These are phyloP conservation scores for Eugnorisma glareosa DNA, from an alignment of 2,888 invertebrate genomes.

Conservation along the genomic window DNA sequence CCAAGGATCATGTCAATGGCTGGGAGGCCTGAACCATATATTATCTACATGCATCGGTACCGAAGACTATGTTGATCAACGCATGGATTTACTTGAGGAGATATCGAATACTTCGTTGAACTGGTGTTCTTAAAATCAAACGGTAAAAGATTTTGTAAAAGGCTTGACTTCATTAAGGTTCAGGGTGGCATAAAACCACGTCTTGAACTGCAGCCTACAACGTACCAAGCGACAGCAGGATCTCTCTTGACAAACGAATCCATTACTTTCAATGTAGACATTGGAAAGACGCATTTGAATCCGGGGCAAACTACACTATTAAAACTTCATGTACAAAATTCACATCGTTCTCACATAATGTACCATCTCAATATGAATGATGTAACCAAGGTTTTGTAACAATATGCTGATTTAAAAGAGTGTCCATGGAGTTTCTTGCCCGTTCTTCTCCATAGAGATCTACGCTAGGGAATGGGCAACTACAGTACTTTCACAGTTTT, in stretches of 20 bases:
- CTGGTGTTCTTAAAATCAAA: conserved; percentile 25
- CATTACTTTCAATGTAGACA: conserved; percentile 15
- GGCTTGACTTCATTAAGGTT: conserved; percentile 26
- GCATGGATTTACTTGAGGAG: conserved; percentile 52
- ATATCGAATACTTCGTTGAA: conserved; percentile 44
- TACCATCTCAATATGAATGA: too few species aligned
- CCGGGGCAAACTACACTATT: conserved; percentile 34
- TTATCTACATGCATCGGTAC: conserved; percentile 44
- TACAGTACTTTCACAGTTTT: too few species aligned
- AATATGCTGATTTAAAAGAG: too few species aligned
- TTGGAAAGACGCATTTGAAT: conserved; percentile 8
- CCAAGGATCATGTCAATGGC: conserved; percentile 43
- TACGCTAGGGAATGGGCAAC: too few species aligned
- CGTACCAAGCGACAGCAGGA: neutral
- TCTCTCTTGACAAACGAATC: neutral
- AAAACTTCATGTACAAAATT: neutral
- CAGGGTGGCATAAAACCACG: conserved; percentile 9
- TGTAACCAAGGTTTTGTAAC: too few species aligned
- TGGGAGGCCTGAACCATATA: neutral
- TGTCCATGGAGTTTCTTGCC: too few species aligned
- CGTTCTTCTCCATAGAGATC: too few species aligned
- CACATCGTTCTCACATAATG: too few species aligned
- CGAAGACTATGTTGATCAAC: conserved; percentile 55
- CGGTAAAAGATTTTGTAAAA: neutral
- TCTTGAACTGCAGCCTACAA: neutral